phyloP scores from a whole-genome alignment of 2,888 invertebrate species.

The Argyra leucocephala region DNA sequence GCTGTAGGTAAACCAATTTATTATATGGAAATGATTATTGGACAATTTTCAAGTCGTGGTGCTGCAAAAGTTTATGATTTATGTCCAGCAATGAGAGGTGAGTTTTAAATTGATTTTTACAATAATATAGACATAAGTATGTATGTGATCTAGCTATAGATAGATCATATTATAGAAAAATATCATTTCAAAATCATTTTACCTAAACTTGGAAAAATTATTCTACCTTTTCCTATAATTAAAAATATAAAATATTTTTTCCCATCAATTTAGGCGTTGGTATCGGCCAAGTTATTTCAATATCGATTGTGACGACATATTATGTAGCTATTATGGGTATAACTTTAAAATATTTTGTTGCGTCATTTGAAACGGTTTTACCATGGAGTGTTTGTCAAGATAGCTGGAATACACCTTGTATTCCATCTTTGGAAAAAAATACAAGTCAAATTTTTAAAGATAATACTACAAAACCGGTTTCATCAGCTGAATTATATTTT shows the following conservation, averaged over 20 bases:
- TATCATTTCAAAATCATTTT: too few relatives aligned
- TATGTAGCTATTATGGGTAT: slow-evolving; percentile 60
- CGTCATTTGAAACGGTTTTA: slow-evolving; percentile 51
- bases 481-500: slow-evolving; percentile 44
- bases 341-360: slow-evolving; percentile 52
- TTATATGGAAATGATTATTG: slow-evolving; percentile 62
- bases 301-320: slow-evolving; percentile 52
- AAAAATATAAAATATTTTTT: too few relatives aligned
- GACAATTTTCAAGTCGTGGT: slow-evolving; percentile 63
- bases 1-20: slow-evolving; percentile 61
- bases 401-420: slow-evolving; percentile 46
- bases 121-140: neutral
- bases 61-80: slow-evolving; percentile 58
- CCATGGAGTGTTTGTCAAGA: slow-evolving; percentile 55
- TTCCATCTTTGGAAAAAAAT: slow-evolving; percentile 36
- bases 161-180: neutral
- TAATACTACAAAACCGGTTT: slow-evolving; percentile 26
- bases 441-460: slow-evolving; percentile 20
- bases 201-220: too few relatives aligned
- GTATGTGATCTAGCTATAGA: slow-evolving; percentile 10
- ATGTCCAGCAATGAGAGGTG: slow-evolving; percentile 62
- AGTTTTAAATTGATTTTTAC: slow-evolving; percentile 20
- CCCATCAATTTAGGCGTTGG: slow-evolving; percentile 45
- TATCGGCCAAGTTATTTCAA: slow-evolving; percentile 49
- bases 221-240: too few relatives aligned